Percentiles rank a stretch among this genome's conserved stretches.
phyloP scores from a whole-genome alignment of 2,113 vertebrate genomes.

The Passer montanus region DNA sequence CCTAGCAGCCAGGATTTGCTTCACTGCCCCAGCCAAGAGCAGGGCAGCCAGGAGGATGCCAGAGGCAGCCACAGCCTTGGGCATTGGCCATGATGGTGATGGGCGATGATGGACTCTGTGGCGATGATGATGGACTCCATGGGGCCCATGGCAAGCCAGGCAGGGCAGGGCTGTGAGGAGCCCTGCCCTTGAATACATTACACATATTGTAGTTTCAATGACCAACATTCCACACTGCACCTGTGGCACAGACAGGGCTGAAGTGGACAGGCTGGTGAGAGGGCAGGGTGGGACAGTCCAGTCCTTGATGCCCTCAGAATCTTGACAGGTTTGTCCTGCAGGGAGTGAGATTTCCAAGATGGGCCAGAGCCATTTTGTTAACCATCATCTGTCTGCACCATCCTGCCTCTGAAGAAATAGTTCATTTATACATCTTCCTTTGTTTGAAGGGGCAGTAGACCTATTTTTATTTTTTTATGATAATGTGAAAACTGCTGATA shows the following conservation, averaged over 20 bases:
- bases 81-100: rapidly evolving
- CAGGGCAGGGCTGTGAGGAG: not conserved
- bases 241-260: not conserved
- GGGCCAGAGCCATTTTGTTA: not conserved
- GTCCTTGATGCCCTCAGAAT: not conserved
- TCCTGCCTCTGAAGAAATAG: not conserved
- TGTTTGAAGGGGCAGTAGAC: not conserved
- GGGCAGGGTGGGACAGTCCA: not conserved
- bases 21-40: not conserved
- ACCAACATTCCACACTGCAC: not conserved
- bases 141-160: rapidly evolving
- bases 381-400: not conserved
- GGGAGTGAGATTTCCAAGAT: not conserved
- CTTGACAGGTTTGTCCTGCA: not conserved
- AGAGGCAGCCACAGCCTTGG: not conserved
- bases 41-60: rapidly evolving
- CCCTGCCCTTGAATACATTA: no score
- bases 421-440: not conserved
- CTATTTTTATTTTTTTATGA: not conserved
- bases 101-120: not conserved
- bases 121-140: not conserved
- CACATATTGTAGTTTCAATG: no score
- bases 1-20: not conserved
- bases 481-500: not conserved
- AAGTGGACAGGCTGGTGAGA: not conserved